Conservation (phyloP, 2,797 vertebrate species). For the Enteromius fasciolatus region DNA sequence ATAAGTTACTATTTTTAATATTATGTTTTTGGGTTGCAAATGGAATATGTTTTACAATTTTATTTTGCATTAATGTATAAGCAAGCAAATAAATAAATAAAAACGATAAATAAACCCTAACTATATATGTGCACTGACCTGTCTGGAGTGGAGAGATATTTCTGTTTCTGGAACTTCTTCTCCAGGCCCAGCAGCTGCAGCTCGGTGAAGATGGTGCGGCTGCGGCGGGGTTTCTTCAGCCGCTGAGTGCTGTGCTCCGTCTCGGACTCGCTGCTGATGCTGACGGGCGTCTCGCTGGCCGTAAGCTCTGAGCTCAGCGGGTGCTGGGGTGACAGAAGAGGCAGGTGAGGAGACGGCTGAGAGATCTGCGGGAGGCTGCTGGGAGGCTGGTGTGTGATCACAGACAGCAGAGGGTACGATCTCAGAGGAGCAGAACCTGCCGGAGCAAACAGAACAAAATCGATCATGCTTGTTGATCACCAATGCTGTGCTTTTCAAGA, state of each 20-base stretch:
- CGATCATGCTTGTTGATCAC: not conserved
- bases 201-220: conserved; percentile 97
- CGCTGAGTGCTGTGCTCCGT: conserved; percentile 82
- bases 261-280: conserved; percentile 93
- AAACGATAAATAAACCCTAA: too few relatives aligned
- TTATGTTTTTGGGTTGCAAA: not conserved
- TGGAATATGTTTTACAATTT: not conserved
- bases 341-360: conserved; percentile 73
- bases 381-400: conserved; percentile 89
- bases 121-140: conserved; percentile 77
- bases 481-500: not conserved
- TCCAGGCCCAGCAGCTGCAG: conserved; percentile 97
- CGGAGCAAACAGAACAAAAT: not conserved
- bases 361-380: conserved; percentile 78
- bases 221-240: conserved; percentile 92
- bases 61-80: not conserved
- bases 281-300: conserved; percentile 76
- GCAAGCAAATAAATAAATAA: too few relatives aligned
- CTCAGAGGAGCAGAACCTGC: conserved; percentile 87
- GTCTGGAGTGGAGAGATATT: conserved; percentile 97
- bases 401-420: conserved; percentile 89
- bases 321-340: conserved; percentile 69
- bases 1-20: not conserved
- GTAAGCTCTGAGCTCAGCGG: conserved; percentile 61
- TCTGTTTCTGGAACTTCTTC: conserved; percentile 99